Evolutionary conservation across 2,888 invertebrate species (phyloP).

Genomic region (Eurois occulta): DNA sequence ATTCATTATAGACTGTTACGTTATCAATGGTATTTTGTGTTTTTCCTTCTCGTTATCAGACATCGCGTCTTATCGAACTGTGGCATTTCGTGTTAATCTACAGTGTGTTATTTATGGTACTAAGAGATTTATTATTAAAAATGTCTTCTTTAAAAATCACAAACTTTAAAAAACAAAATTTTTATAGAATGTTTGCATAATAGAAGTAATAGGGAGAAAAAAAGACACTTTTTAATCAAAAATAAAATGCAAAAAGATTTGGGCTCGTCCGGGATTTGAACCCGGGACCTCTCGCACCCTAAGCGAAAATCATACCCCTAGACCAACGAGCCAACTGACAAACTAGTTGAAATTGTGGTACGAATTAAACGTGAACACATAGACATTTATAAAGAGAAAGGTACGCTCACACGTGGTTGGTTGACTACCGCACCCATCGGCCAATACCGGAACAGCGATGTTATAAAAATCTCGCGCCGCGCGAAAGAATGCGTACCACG

Average conservation of each 20-base stretch:
- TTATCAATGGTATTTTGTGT: constrained; percentile 3
- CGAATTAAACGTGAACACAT: not conserved
- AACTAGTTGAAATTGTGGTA: not conserved
- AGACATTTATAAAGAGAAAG: constrained; percentile 60
- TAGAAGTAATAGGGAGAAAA: not conserved
- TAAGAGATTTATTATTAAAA: not conserved
- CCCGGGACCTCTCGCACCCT: constrained; percentile 90
- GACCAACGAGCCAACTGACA: constrained; percentile 87
- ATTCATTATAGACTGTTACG: not conserved
- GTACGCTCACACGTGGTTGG: constrained; percentile 16
- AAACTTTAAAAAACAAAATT: not conserved
- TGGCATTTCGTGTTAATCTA: not conserved
- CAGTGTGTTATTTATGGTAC: not conserved
- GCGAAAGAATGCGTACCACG: constrained; percentile 6
- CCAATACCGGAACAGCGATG: not conserved
- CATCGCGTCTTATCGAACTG: not conserved
- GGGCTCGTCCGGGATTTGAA: constrained; percentile 90
- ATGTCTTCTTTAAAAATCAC: not conserved
- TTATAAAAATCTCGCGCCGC: constrained; percentile 15
- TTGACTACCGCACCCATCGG: constrained; percentile 13
- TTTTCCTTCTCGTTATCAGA: constrained; percentile 15
- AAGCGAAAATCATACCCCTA: constrained; percentile 91
- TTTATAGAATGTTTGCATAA: not conserved
- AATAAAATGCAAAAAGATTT: constrained; percentile 64
- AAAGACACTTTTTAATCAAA: rapidly evolving